A percentile compares a stretch with the other conserved stretches of the same genome.
phyloP scores from a whole-genome alignment of 2,797 vertebrate species.

The Ctenopoma kingsleyae region DNA sequence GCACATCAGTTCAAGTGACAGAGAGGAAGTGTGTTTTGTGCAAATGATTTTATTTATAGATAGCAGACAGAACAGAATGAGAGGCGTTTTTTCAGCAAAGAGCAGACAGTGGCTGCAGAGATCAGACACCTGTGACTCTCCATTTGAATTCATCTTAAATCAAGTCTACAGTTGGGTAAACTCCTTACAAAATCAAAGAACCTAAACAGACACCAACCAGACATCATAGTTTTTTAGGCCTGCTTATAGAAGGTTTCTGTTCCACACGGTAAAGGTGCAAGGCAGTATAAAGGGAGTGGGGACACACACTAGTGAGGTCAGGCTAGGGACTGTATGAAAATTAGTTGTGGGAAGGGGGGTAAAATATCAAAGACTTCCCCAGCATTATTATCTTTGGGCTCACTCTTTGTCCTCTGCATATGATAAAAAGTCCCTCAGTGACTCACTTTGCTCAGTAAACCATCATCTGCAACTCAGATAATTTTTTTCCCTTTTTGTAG shows the following conservation, averaged over 20 bases:
- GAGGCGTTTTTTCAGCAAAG: slow-evolving; percentile 7
- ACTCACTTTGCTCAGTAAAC: neutral
- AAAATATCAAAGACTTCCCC: neutral
- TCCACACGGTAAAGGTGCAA: slow-evolving; percentile 32
- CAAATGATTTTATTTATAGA: slow-evolving; percentile 75
- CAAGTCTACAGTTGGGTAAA: slow-evolving; percentile 33
- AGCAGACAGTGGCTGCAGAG: neutral
- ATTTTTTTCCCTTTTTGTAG: neutral
- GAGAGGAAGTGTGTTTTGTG: slow-evolving; percentile 36
- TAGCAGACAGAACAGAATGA: slow-evolving; percentile 52
- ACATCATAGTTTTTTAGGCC: slow-evolving; percentile 10
- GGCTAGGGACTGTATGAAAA: slow-evolving; percentile 5
- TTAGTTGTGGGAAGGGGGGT: neutral
- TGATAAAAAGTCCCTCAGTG: neutral
- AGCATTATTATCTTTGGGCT: neutral
- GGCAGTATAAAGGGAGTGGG: neutral
- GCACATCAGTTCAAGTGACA: slow-evolving; percentile 11
- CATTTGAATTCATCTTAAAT: slow-evolving; percentile 26
- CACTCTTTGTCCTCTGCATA: neutral
- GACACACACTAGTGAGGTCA: slow-evolving; percentile 16
- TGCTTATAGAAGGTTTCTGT: slow-evolving; percentile 27
- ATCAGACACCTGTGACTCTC: slow-evolving; percentile 3
- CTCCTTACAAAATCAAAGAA: slow-evolving; percentile 49
- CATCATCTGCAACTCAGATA: neutral
- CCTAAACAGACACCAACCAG: neutral